phyloP scores from a whole-genome alignment of 2,888 invertebrate genomes.

The Timema cristinae region DNA sequence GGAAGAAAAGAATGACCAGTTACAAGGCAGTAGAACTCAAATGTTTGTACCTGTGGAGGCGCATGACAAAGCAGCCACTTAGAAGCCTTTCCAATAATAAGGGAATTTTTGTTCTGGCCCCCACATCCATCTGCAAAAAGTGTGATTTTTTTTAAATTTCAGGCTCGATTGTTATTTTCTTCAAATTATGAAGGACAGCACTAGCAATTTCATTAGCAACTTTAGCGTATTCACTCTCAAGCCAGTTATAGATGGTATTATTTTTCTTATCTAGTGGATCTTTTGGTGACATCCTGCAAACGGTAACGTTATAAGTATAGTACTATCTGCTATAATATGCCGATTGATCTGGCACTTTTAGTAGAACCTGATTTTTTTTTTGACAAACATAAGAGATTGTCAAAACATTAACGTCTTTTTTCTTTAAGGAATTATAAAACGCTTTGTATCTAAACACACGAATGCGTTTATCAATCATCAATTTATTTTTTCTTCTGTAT shows the following conservation, averaged over 20 bases:
- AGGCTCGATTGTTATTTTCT: constrained; percentile 1
- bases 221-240: not conserved
- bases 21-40: not conserved
- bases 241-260: not conserved
- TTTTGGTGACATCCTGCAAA: not conserved
- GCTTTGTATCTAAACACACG: not conserved
- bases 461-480: not conserved
- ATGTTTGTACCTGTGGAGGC: not conserved
- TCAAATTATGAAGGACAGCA: not conserved
- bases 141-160: not conserved
- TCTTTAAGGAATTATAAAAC: not conserved
- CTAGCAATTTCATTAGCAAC: not conserved
- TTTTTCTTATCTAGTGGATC: constrained; percentile 3
- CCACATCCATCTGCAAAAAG: not conserved
- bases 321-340: not conserved
- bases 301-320: not conserved
- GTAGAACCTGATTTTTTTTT: not conserved
- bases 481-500: not conserved
- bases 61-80: not conserved
- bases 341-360: not conserved
- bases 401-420: no score
- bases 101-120: not conserved
- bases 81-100: not conserved
- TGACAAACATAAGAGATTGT: not conserved
- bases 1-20: not conserved